Percentiles rank a stretch among this genome's conserved stretches.
Evolutionary conservation across 2,888 invertebrate species (phyloP).

Genomic region (Heliconius charithonia): DNA sequence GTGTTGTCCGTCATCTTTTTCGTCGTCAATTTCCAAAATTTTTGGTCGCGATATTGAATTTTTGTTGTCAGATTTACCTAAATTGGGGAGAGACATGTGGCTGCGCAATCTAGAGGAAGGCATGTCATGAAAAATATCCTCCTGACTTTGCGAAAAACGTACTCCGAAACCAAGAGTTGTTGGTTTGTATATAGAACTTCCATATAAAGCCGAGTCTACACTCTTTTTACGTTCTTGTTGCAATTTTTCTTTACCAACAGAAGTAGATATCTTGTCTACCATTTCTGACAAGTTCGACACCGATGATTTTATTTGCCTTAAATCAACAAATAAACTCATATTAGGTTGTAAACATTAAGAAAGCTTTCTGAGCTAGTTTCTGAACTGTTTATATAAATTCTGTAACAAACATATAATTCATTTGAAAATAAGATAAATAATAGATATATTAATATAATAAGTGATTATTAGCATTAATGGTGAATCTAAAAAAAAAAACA

Average conservation of each 20-base stretch:
- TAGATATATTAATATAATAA: background rate
- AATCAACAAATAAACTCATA: constrained; percentile 81
- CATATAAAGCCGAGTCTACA: constrained; percentile 62
- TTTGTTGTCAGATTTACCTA: constrained; percentile 72
- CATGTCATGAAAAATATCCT: constrained; percentile 74
- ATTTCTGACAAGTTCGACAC: constrained; percentile 78
- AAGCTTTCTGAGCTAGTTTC: constrained; percentile 40
- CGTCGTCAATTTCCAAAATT: constrained; percentile 74
- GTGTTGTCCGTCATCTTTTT: constrained; percentile 58
- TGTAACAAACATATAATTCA: constrained; percentile 37
- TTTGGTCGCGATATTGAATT: constrained; percentile 62
- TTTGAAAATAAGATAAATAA: background rate
- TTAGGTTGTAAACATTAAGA: constrained; percentile 48
- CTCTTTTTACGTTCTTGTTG: constrained; percentile 60
- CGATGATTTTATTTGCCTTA: constrained; percentile 78
- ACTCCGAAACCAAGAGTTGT: constrained; percentile 76
- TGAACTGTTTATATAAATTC: constrained; percentile 28
- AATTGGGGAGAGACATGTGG: constrained; percentile 79
- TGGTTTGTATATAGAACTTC: constrained; percentile 72
- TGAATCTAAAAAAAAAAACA: background rate
- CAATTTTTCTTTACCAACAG: constrained; percentile 62
- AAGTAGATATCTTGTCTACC: constrained; percentile 77
- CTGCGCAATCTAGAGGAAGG: constrained; percentile 76
- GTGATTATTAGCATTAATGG: background rate
- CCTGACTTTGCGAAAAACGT: constrained; percentile 77